These are phyloP conservation scores for Ormyrus rosae DNA, from an alignment of 2,888 invertebrate genomes.

Conservation along the genomic window DNA sequence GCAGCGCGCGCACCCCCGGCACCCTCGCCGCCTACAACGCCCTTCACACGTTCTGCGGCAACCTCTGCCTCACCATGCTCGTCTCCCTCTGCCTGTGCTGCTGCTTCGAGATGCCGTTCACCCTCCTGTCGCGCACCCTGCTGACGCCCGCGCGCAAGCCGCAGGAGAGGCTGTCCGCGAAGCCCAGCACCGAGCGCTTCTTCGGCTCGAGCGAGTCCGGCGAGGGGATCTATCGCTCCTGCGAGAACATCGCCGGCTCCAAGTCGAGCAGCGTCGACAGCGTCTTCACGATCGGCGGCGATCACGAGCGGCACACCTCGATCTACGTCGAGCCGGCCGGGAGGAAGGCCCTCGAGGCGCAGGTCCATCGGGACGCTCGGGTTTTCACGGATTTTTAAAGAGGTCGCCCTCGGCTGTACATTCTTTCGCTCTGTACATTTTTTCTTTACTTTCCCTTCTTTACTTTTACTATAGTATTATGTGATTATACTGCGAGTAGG, in stretches of 20 bases:
- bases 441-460: neutral
- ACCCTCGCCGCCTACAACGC: conserved; percentile 61
- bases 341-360: neutral
- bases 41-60: conserved; percentile 67
- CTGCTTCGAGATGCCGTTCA: conserved; percentile 70
- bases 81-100: conserved; percentile 64
- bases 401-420: neutral
- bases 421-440: neutral
- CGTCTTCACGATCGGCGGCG: conserved; percentile 45
- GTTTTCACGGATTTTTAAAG: too few species aligned
- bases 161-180: neutral
- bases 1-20: conserved; percentile 63
- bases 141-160: conserved; percentile 19
- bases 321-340: conserved; percentile 18
- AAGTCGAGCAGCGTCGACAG: conserved; percentile 53
- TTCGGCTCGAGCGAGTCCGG: conserved; percentile 60
- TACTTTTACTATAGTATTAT: neutral
- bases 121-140: conserved; percentile 60
- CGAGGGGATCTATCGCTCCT: conserved; percentile 62
- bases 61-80: conserved; percentile 64
- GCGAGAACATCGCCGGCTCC: conserved; percentile 59
- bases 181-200: conserved; percentile 32
- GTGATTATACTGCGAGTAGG: neutral
- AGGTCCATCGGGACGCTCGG: neutral
- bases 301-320: conserved; percentile 24